A percentile compares a stretch with the other conserved stretches of the same genome.
Evolutionary conservation across 1,140 invertebrate genomes (phyloP).

Genomic region (Heliothis subflexa): DNA sequence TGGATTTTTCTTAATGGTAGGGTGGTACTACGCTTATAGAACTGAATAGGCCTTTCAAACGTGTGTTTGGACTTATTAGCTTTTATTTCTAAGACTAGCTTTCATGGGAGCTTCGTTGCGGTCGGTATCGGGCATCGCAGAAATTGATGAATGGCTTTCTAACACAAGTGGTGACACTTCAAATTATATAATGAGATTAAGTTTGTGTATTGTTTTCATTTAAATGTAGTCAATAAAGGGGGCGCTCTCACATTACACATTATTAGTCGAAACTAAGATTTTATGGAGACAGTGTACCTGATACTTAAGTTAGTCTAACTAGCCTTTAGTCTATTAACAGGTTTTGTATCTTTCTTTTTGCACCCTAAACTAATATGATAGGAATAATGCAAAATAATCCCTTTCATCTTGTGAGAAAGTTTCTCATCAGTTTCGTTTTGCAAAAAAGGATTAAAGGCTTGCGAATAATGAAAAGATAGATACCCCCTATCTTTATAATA

Average conservation of each 20-base stretch:
- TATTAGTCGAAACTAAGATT: neutral
- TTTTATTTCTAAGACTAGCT: conserved; percentile 84
- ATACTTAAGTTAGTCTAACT: too few relatives aligned
- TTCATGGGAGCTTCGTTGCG: conserved; percentile 66
- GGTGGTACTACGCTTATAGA: conserved; percentile 73
- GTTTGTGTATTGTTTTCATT: conserved; percentile 5
- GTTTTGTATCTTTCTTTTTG: neutral
- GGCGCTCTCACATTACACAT: neutral
- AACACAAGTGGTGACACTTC: conserved; percentile 49
- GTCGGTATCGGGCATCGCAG: conserved; percentile 41
- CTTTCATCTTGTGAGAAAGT: conserved; percentile 38
- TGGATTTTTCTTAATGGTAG: conserved; percentile 81
- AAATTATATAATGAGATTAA: conserved; percentile 40
- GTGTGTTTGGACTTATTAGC: conserved; percentile 80
- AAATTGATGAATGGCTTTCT: conserved; percentile 60
- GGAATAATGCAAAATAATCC: conserved; percentile 32
- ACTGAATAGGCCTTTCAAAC: conserved; percentile 80
- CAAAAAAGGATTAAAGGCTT: conserved; percentile 9
- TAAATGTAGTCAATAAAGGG: neutral
- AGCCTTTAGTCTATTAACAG: conserved; percentile 33
- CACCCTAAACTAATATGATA: conserved; percentile 15
- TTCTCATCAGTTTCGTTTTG: conserved; percentile 12
- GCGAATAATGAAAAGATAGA: conserved; percentile 27
- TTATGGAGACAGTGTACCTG: too few relatives aligned
- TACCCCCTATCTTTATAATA: conserved; percentile 12